A percentile compares a stretch with the other conserved stretches of the same genome.
These are phyloP conservation scores for Callimorpha dominula DNA, from an alignment of 2,888 invertebrate species.

Conservation along the genomic window DNA sequence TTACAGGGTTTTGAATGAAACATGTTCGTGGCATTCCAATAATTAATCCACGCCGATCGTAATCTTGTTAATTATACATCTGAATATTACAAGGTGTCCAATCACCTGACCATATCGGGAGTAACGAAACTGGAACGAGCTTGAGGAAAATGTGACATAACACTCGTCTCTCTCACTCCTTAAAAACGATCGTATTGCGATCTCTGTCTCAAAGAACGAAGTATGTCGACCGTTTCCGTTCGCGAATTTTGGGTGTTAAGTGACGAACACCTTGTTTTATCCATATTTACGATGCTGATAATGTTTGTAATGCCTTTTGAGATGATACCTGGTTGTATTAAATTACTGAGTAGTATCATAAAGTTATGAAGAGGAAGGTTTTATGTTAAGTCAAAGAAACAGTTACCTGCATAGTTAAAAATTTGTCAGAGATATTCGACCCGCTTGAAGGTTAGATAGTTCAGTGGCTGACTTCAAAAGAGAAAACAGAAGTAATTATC, in stretches of 20 bases:
- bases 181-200: constrained; percentile 20
- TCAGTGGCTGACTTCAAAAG: no score
- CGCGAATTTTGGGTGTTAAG: constrained; percentile 54
- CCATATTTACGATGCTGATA: constrained; percentile 27
- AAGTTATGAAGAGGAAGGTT: neutral
- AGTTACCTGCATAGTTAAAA: no score
- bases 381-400: no score
- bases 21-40: constrained; percentile 4
- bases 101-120: constrained; percentile 40
- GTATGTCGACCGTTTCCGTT: constrained; percentile 66
- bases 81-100: constrained; percentile 42
- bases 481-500: neutral
- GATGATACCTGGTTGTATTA: constrained; percentile 19
- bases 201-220: constrained; percentile 51
- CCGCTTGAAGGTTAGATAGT: no score
- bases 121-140: constrained; percentile 38
- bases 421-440: no score
- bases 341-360: constrained; percentile 16
- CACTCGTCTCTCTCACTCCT: constrained; percentile 38
- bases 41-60: constrained; percentile 28
- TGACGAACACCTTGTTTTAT: constrained; percentile 45
- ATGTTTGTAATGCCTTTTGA: constrained; percentile 21
- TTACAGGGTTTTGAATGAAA: constrained; percentile 7
- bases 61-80: constrained; percentile 23
- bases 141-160: constrained; percentile 31